Evolutionary conservation across 2,888 invertebrate species (phyloP), one percentile per base, ranked within the genome.

Genomic region (Melinaea menophilus): DNA sequence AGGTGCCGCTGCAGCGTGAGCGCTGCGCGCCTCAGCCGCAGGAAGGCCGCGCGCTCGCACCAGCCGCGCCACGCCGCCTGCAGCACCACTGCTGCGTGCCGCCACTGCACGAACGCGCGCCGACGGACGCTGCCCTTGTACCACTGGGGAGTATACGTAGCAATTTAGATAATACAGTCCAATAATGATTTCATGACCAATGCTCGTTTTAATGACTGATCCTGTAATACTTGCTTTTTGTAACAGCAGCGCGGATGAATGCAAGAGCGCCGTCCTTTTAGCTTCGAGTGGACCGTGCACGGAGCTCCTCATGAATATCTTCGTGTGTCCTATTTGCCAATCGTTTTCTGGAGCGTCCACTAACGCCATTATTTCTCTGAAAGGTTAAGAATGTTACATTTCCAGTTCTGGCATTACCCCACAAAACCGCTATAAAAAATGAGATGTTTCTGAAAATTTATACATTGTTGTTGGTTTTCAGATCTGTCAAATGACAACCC

Each of bases 291-390:
- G 96, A 69, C 96, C 95, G 76, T 97, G 96, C 5, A 96, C 95
- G 59, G 94, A 94, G 66, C 94, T 93, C 37, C 97, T 90, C 78
- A 98, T 91, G 81, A 98, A 98, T 55, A 98, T 94, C 87, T 97
- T 97, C 46, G 94, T 94, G 84, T 94, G 95, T 0, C 97, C 98
- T 67, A 97, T 93, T 86, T 97, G 97, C 97, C 97, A 97, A 82
- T 97, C 96, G 63, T 92, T 93, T 60, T 92, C 89, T 0, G 95
- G 93, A 47, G 96, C 92, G 59, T 93, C 92, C 70, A 95, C 93
- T 66, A 92, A 90, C 67, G 92, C 90, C 75, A 96, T 89, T 72
- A 91, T 88, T 3, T 78, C 71, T 68, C 90, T 90, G 75, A 3
- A 75, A 65, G 61, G 57, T 58, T 31, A 31, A 31, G 9, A 31